These are phyloP conservation scores for Archivesica marissinica DNA, from an alignment of 1,140 invertebrate genomes.

Conservation along the genomic window DNA sequence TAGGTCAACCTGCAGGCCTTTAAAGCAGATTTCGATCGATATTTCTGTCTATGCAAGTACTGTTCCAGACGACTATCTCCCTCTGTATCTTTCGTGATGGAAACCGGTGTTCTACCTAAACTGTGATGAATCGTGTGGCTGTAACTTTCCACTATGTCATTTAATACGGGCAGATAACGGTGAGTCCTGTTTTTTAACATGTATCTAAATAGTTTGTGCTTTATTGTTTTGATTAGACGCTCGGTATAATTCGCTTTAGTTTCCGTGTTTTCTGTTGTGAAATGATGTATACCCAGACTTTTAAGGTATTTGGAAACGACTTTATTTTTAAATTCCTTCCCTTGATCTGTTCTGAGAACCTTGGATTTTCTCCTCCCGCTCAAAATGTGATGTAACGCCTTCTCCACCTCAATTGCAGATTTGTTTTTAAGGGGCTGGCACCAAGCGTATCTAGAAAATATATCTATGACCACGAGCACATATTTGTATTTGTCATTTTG, in stretches of 20 bases:
- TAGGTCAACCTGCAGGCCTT: no score
- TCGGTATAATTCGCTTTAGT: conserved; percentile 34
- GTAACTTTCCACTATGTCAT: neutral
- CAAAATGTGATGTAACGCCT: neutral
- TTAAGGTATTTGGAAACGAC: conserved; percentile 9
- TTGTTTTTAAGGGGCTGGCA: conserved; percentile 19
- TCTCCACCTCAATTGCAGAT: neutral
- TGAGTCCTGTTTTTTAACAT: conserved; percentile 21
- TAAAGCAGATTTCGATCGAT: neutral
- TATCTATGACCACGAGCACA: conserved; percentile 13
- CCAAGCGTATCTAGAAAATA: conserved; percentile 11
- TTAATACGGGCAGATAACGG: neutral
- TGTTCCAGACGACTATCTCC: conserved; percentile 16
- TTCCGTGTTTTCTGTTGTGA: neutral
- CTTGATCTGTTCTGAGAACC: neutral
- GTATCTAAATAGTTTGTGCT: conserved; percentile 36
- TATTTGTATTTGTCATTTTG: conserved; percentile 28
- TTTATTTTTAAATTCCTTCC: conserved; percentile 25
- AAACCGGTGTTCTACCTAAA: neutral
- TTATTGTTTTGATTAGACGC: conserved; percentile 29
- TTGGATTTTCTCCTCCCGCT: neutral
- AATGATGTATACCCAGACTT: neutral
- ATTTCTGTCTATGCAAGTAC: conserved; percentile 3
- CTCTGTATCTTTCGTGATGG: neutral
- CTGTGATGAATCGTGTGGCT: conserved; percentile 3